Percentiles rank a stretch among this genome's conserved stretches.
Conservation (phyloP, 2,797 vertebrate genomes). For the Esox masquinongy region DNA sequence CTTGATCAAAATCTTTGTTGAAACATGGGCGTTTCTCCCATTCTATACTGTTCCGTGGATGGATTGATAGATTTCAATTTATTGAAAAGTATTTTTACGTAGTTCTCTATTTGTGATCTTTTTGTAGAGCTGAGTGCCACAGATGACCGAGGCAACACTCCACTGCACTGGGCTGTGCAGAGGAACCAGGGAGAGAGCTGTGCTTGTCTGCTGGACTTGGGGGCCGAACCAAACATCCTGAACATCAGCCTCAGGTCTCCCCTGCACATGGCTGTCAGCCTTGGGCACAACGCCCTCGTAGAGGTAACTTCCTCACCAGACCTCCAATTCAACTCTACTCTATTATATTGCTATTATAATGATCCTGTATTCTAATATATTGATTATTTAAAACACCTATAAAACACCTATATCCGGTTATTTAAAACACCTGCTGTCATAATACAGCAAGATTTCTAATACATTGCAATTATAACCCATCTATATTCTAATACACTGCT, state of each 20-base stretch:
- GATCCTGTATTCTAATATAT: too few species aligned
- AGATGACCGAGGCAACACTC: slow-evolving; percentile 78
- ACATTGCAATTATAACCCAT: too few species aligned
- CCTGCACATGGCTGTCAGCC: slow-evolving; percentile 78
- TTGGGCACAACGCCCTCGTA: slow-evolving; percentile 70
- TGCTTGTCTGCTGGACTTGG: slow-evolving; percentile 74
- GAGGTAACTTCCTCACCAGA: slow-evolving; percentile 63
- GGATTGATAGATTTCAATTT: background rate
- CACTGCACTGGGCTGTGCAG: slow-evolving; percentile 80
- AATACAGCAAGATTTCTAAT: too few species aligned
- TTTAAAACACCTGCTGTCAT: too few species aligned
- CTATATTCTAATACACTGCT: too few species aligned
- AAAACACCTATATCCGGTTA: too few species aligned
- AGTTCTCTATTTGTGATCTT: background rate
- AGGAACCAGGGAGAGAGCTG: slow-evolving; percentile 77
- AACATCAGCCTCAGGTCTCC: slow-evolving; percentile 76
- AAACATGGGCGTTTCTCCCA: background rate
- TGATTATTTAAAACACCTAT: too few species aligned
- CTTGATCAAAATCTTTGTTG: background rate
- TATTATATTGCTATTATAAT: background rate
- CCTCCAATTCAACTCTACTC: background rate
- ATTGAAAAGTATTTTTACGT: background rate
- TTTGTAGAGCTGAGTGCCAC: slow-evolving; percentile 71
- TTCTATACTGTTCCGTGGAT: background rate
- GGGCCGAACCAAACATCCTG: slow-evolving; percentile 82